Evolutionary conservation across 2,113 vertebrate genomes (phyloP), one percentile per base, ranked within the genome.

Genomic region (Clarias batrachus): DNA sequence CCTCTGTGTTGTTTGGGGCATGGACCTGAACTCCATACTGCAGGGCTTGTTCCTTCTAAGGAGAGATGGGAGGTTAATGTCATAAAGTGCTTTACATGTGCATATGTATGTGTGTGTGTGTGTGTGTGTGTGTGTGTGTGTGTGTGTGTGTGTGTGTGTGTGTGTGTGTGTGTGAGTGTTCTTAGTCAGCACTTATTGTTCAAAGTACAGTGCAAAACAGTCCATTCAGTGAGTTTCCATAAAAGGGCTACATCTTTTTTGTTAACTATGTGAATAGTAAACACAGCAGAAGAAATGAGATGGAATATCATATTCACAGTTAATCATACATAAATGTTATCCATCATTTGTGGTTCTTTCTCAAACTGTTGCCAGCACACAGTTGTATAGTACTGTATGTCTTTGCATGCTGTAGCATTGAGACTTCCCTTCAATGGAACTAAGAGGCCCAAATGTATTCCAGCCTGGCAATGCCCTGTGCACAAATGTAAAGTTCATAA

Each of bases 1-100:
- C 97, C 98, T 92, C 96, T 95, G 52, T 96, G 95, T 77, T 95
- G 92, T 92, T 96, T 98, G 87, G 96, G 95, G 88, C 93, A 95
- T 19, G 94, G 91, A 70, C 97, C 96, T 62, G 95, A 93, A 74
- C 95, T 94, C 94, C 97, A 95, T 90, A 96, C 94, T 76, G 95
- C 94, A 85, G 97, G 90, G 76, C 95, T 94, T 81, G 95, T 93
- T 85, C 95, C 94, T 92, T 96, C 97, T 98, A 88, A 48, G 88
- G 48, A 48, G 48, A 7, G 48, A 48, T 48, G 48, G 7, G 7
- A 48, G 7, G 48, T 48, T 48, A 48, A 48, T 48, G 48, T 48
- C 48, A 41, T 41, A 8, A 48, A 8, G 48, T 48, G 48, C 7
- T 48, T 48, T 41, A 41, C 41, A 41, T 41, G 6, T 41, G 37